Evolutionary conservation across 2,797 vertebrate species (phyloP).

Genomic region (Cyprinodon diabolis): DNA sequence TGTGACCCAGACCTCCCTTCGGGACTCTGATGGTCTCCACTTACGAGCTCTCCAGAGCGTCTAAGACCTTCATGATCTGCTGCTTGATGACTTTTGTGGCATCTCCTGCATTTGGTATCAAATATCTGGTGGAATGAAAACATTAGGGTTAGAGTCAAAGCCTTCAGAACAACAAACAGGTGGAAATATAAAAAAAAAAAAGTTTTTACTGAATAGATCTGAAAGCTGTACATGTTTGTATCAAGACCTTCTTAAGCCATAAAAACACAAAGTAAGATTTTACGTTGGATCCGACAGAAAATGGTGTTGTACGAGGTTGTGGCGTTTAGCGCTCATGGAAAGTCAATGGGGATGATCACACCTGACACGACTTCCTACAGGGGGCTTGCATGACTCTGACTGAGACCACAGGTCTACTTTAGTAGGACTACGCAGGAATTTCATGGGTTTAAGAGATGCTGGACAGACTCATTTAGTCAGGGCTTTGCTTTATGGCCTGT

Average conservation of each 20-base stretch:
- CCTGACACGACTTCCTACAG: no score
- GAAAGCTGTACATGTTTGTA: not conserved
- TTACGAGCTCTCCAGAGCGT: slow-evolving; percentile 96
- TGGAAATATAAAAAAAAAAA: not conserved
- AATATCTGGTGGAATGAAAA: slow-evolving; percentile 82
- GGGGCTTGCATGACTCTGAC: no score
- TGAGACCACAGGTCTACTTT: no score
- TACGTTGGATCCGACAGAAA: no score
- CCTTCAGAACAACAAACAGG: not conserved
- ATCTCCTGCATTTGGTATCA: slow-evolving; percentile 98
- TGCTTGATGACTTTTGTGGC: slow-evolving; percentile 99
- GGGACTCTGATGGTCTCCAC: not conserved
- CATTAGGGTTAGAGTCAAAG: not conserved
- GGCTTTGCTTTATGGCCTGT: no score
- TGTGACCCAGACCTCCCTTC: slow-evolving; percentile 7
- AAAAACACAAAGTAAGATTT: no score
- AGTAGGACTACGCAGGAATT: no score
- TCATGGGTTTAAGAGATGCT: no score
- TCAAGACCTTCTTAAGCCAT: not conserved
- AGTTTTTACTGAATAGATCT: not conserved
- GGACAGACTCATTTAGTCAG: no score
- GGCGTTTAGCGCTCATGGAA: no score
- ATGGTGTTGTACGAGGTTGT: no score
- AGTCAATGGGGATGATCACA: no score
- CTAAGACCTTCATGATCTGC: slow-evolving; percentile 99